Conservation (phyloP, 2,113 vertebrate genomes). For the Trogon melanurus region DNA sequence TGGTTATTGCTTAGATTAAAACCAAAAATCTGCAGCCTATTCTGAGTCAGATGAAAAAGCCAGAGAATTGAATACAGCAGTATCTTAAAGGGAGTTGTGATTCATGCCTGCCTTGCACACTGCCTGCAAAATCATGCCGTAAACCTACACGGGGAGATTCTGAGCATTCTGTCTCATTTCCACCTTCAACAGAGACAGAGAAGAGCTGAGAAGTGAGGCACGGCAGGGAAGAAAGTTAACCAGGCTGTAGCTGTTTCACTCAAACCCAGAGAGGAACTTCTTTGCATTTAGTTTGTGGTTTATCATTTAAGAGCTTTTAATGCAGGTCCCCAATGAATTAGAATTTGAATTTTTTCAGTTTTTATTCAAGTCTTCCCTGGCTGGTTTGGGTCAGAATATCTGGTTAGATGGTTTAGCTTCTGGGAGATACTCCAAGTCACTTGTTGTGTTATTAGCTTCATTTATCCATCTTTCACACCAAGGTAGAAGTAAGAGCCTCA, state of each 20-base stretch:
- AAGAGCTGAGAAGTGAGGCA: neutral
- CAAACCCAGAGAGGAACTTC: neutral
- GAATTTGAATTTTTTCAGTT: neutral
- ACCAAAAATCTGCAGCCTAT: neutral
- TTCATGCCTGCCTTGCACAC: neutral
- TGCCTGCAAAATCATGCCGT: neutral
- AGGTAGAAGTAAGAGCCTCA: neutral
- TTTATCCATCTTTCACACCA: neutral
- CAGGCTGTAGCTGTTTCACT: neutral
- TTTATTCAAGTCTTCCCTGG: neutral
- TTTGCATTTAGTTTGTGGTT: neutral
- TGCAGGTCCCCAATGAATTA: neutral
- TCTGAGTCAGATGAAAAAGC: neutral
- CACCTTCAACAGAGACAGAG: neutral
- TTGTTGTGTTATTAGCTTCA: neutral
- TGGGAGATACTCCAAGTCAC: neutral
- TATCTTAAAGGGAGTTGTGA: neutral
- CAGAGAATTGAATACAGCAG: neutral
- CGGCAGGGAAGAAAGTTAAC: neutral
- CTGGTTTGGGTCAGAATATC: neutral
- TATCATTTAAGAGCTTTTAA: neutral
- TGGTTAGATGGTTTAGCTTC: neutral
- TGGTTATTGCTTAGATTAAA: neutral
- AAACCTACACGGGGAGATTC: neutral
- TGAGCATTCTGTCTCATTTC: neutral